Base-by-base conservation (phyloP, 2,113 vertebrate genomes). In the Paracanthobrama guichenoti region DNA sequence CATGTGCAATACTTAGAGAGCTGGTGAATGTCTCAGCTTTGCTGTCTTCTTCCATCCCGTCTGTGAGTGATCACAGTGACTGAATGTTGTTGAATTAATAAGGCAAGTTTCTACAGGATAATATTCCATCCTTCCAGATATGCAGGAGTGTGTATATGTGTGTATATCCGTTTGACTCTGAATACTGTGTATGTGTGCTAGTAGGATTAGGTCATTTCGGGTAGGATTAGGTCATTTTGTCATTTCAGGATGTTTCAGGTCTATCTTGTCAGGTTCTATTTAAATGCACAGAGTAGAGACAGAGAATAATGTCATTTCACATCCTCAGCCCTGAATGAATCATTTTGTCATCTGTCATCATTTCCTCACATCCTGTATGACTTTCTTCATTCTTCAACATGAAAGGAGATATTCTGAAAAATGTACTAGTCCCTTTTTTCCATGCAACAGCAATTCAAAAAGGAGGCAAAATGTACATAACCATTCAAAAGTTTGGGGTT, bases 201-300 rank as follows among this genome's bases (percentile, higher is more conserved):
- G 46, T 20, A 76, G 73, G 46, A 76, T 76, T 44, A 73, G 71
- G 71, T 73, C 42, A 46, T 73, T 42, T 73, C 39, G 46, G 71
- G 20, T 73, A 24, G 42, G 71, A 73, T 74, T 55, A 55, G 46
- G 44, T 55, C 50, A 35, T 55, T 76, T 76, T 55, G 18, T 76
- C 9, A 76, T 76, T 76, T 48, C 42, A 48, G 39, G 42, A 24
- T 24, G 42, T 46, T 73, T 7, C n/a, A 73, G 22, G 71, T 42
- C 71, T 73, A 8, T 73, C 71, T 73, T 73, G 42, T 73, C 71
- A 73, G 39, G 71, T 24, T 73, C 42, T 73, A 16, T 73, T 73
- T 73, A 73, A 73, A 73, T 73, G 26, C 71, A 73, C 69, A 8
- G 69, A 73, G 42, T 13, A 73, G 69, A 73, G 71, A 73, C 42